phyloP scores from a whole-genome alignment of 1,140 invertebrate species.

The Drosophila watanabei region DNA sequence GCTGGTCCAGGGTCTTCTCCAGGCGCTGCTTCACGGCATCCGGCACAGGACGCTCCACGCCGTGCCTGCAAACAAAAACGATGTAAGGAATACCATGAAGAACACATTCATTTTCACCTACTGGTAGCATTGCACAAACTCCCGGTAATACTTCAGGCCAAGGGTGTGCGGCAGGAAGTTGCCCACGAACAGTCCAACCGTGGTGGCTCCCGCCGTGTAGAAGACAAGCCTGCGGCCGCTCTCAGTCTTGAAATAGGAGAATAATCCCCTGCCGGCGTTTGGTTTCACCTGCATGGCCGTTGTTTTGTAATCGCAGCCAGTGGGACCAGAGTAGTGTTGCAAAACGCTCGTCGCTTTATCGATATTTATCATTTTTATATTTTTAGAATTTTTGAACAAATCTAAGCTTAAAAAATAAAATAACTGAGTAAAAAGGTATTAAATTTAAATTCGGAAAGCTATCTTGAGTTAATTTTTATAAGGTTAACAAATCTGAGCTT shows the following conservation, averaged over 20 bases:
- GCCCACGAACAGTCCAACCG: slow-evolving; percentile 59
- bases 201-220: slow-evolving; percentile 62
- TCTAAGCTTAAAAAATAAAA: background rate
- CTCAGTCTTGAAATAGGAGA: slow-evolving; percentile 65
- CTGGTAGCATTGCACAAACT: slow-evolving; percentile 87
- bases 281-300: slow-evolving; percentile 47
- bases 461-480: background rate
- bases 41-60: slow-evolving; percentile 85
- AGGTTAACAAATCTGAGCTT: background rate
- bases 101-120: slow-evolving; percentile 66
- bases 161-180: slow-evolving; percentile 86
- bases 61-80: slow-evolving; percentile 77
- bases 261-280: slow-evolving; percentile 53
- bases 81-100: background rate
- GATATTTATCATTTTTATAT: background rate
- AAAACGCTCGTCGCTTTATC: background rate
- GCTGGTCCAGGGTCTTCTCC: slow-evolving; percentile 86
- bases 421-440: background rate
- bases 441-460: background rate
- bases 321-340: background rate
- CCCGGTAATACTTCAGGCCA: slow-evolving; percentile 86
- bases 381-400: background rate
- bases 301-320: slow-evolving; percentile 58
- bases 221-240: slow-evolving; percentile 59
- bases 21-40: slow-evolving; percentile 82